phyloP scores from a whole-genome alignment of 2,888 invertebrate genomes.

The Diarsia dahlii region DNA sequence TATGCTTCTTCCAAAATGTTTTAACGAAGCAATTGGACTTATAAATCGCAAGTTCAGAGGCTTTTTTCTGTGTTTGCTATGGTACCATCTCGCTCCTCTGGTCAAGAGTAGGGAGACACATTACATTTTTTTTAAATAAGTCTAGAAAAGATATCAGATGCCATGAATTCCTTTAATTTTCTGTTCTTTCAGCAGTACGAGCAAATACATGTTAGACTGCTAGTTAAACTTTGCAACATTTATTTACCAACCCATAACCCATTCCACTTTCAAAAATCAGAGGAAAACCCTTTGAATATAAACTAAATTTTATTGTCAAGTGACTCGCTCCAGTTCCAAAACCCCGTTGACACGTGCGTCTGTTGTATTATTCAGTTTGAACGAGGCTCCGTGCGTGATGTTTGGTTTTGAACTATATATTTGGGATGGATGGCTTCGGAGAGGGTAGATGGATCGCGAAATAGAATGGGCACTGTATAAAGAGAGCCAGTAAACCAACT shows the following conservation, averaged over 20 bases:
- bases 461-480: slow-evolving; percentile 13
- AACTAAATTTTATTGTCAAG: slow-evolving; percentile 60
- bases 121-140: no score
- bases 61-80: no score
- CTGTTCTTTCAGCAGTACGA: no score
- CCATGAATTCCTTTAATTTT: neutral
- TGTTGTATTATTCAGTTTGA: slow-evolving; percentile 59
- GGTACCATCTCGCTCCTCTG: no score
- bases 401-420: slow-evolving; percentile 38
- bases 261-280: slow-evolving; percentile 46
- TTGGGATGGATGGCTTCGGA: slow-evolving; percentile 20
- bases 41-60: no score
- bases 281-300: slow-evolving; percentile 55
- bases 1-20: neutral
- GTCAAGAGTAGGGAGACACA: no score
- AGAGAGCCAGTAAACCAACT: neutral
- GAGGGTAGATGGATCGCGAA: slow-evolving; percentile 18
- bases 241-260: neutral
- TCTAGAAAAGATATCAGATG: neutral
- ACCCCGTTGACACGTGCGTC: slow-evolving; percentile 50
- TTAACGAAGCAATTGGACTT: neutral
- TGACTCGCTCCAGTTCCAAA: slow-evolving; percentile 44
- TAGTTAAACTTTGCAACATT: neutral
- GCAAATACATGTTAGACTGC: no score
- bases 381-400: slow-evolving; percentile 52